Evolutionary conservation across 1,140 invertebrate species (phyloP), one percentile per base, ranked within the genome.

Genomic region (Papilio polytes): DNA sequence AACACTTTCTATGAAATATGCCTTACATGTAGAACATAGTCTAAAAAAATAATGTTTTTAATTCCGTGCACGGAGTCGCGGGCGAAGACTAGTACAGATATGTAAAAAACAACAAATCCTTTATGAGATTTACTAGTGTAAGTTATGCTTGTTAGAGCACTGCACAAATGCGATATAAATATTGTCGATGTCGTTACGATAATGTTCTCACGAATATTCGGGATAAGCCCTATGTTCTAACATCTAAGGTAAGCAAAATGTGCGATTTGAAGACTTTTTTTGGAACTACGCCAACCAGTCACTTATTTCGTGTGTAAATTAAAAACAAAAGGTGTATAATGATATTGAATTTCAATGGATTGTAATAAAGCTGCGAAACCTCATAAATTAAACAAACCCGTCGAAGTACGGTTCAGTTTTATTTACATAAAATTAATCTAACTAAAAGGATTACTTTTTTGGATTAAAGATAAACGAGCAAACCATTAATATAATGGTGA

Each of bases 301-400:
- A 66, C 20, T 9, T 20, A 13, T 66, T 13, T 66, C 59, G 12
- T 31, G 59, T 22, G 20, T 22, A 12, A 66, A 66, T 12, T 31
- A 70, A 15, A 15, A 41, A 41, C 36, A 41, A 70, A 31, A 31
- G 13, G 3, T 66, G 13, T 66, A 18, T 26, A 26, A 31, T 15
- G 3, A 26, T 12, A 66, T 66, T 66, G 26, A 66, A 31, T 66
- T 31, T 31, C 22, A 66, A 66, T 66, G 63, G 36, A 66, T 66
- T 15, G 63, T 66, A 66, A 36, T 31, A 66, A 66, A 31, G 26
- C 63, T 66, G 12, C 3, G 26, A 31, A 36, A 66, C 63, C 26
- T 66, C 22, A 66, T 66, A 66, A 66, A 66, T 66, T 66, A 66
- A 66, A 66, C 63, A 66, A 66, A 66, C 26, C 63, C 12, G 10